Evolutionary conservation across 2,113 vertebrate genomes (phyloP), one percentile per base, ranked within the genome.

Genomic region (Origma solitaria): DNA sequence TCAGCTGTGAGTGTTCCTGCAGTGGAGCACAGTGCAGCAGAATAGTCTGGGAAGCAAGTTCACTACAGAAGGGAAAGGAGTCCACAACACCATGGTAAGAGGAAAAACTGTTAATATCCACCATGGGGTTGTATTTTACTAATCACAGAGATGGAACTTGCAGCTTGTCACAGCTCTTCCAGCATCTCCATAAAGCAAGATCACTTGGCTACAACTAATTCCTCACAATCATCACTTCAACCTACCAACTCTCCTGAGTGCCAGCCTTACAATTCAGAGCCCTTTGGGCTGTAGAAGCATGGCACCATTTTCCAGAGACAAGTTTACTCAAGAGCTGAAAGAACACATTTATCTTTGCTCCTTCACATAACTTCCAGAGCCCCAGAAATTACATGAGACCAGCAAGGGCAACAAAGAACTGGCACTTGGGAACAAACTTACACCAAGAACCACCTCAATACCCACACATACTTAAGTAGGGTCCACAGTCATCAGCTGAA

Each of bases 81-180:
- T 15, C 58, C 4, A 0, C 81, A 80, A 28, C 17, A 82, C 15
- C 0, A 0, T 2, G 10, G 33, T 8, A 69, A 76, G 5, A 35
- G 31, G 25, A 70, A 65, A 72, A 72, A 27, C 19, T 51, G 15
- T 22, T 70, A 69, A 65, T 73, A 57, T 13, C 45, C 15, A 51
- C 68, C 17, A 22, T 8, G 6, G 10, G 13, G 21, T 42, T 42
- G 4, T 62, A 35, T 33, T 91, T 91, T 42, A 58, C n/a, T 49
- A 8, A 22, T 15, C 37, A 37, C 27, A 69, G 57, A 91, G 85
- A 49, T 1, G 12, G 2, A 7, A 38, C 75, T 22, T 56, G 11
- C 20, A 82, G 57, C 25, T 65, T 30, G 19, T 50, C 40, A 84
- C 47, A 68, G 40, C 20, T 82, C 53, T 82, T 68, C 62, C 82